phyloP scores from a whole-genome alignment of 2,888 invertebrate genomes.

The Scrobipalpa costella region DNA sequence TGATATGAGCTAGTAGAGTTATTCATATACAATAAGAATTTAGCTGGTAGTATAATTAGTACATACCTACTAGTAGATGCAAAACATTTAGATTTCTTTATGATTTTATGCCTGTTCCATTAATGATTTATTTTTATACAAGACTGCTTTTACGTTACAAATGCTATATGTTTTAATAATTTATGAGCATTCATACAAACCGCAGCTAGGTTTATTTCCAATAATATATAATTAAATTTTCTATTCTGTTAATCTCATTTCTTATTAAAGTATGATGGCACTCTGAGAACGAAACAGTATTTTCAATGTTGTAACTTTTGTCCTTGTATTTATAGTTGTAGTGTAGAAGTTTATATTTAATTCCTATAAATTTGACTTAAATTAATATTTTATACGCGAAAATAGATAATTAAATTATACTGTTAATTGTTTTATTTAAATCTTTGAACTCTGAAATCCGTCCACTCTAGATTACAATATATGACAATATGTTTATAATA shows the following conservation, averaged over 20 bases:
- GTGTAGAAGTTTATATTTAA: conserved; percentile 47
- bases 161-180: too few relatives aligned
- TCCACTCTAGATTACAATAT: too few relatives aligned
- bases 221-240: too few relatives aligned
- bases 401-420: conserved; percentile 43
- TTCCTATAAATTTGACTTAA: conserved; percentile 47
- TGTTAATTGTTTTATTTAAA: neutral
- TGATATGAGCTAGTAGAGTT: too few relatives aligned
- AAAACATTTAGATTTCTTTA: neutral
- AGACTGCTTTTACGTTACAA: too few relatives aligned
- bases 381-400: conserved; percentile 63
- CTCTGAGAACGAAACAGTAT: conserved; percentile 30
- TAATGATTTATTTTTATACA: too few relatives aligned
- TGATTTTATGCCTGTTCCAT: neutral
- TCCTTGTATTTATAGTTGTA: conserved; percentile 43
- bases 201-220: too few relatives aligned
- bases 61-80: neutral
- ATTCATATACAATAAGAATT: neutral
- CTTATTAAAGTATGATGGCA: neutral
- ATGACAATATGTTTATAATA: too few relatives aligned
- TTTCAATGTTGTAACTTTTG: conserved; percentile 38
- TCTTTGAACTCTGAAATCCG: too few relatives aligned
- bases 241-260: neutral
- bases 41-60: neutral
- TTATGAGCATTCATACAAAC: too few relatives aligned